A percentile compares a stretch with the other conserved stretches of the same genome.
phyloP scores from a whole-genome alignment of 2,797 vertebrate genomes.

The Onychomys arenicola region DNA sequence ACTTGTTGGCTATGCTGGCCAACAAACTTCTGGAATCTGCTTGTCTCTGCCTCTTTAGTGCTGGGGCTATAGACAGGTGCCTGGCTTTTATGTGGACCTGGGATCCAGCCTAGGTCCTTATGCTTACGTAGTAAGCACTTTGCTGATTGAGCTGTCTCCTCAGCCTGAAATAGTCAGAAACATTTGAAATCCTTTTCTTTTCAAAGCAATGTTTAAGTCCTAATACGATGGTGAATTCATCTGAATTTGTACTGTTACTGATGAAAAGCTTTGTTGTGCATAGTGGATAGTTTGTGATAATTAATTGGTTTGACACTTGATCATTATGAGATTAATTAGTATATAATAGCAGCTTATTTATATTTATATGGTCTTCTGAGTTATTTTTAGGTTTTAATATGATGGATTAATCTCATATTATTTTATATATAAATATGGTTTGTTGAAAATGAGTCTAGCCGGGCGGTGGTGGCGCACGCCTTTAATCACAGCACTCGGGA shows the following conservation, averaged over 20 bases:
- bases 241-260: slow-evolving; percentile 14
- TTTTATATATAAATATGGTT: background rate
- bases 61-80: background rate
- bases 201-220: slow-evolving; percentile 27
- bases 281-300: slow-evolving; percentile 40
- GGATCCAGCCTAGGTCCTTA: background rate
- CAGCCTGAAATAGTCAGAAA: slow-evolving; percentile 29
- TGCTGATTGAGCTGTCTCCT: background rate
- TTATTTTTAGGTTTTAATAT: slow-evolving; percentile 56
- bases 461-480: too few relatives aligned
- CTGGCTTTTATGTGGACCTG: background rate
- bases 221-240: background rate
- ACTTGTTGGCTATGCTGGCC: background rate
- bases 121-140: background rate
- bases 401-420: background rate
- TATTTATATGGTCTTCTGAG: slow-evolving; percentile 51
- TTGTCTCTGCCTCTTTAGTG: background rate
- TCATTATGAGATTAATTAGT: slow-evolving; percentile 50
- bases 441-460: slow-evolving; percentile 26
- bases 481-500: too few relatives aligned
- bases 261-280: slow-evolving; percentile 45
- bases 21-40: background rate
- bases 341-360: slow-evolving; percentile 44
- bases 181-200: slow-evolving; percentile 19
- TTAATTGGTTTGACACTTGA: slow-evolving; percentile 35